Conservation (phyloP, 2,797 vertebrate genomes). For the Caiman crocodilus region DNA sequence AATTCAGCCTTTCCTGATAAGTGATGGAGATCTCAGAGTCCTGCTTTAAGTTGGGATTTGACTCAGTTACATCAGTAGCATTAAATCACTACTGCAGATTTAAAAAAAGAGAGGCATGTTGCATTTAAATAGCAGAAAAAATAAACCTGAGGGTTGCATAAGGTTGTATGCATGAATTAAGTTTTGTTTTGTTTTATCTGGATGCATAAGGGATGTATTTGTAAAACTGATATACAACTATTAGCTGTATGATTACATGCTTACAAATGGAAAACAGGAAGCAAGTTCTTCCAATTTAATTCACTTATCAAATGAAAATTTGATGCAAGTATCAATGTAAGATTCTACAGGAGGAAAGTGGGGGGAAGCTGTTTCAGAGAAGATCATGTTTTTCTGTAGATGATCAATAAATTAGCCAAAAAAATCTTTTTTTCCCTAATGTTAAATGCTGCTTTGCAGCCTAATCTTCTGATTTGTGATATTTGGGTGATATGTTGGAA, state of each 20-base stretch:
- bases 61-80: slow-evolving; percentile 34
- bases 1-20: neutral
- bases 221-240: slow-evolving; percentile 54
- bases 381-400: neutral
- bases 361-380: neutral
- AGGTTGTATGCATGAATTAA: accelerated
- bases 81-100: slow-evolving; percentile 22
- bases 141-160: neutral
- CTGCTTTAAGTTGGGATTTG: neutral
- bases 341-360: neutral
- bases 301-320: neutral
- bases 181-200: slow-evolving; percentile 30
- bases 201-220: slow-evolving; percentile 47
- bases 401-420: neutral
- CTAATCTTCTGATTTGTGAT: neutral
- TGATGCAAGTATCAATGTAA: neutral
- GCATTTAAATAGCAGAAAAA: slow-evolving; percentile 38
- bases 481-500: neutral
- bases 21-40: neutral
- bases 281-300: neutral
- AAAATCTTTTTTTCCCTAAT: neutral
- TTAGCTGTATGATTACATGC: neutral
- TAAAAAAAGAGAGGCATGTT: slow-evolving; percentile 44
- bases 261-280: neutral
- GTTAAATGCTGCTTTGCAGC: neutral